A percentile compares a stretch with the other conserved stretches of the same genome.
Conservation (phyloP, 1,140 invertebrate species). For the Gryllus bimaculatus region DNA sequence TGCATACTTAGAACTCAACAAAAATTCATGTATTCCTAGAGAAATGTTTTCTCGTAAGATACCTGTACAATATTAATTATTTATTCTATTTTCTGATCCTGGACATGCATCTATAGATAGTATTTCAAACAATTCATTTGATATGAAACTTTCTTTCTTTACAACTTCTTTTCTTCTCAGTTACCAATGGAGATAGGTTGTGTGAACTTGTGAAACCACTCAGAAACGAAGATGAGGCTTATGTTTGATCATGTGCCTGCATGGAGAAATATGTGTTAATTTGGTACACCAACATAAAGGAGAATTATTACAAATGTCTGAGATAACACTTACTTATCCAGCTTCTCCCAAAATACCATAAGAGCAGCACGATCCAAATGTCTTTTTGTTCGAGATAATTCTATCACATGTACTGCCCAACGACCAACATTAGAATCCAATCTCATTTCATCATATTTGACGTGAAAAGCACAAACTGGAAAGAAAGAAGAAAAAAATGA, state of each 20-base stretch:
- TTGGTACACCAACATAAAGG: conserved; percentile 8
- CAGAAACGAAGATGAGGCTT: conserved; percentile 84
- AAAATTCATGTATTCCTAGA: not conserved
- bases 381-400: conserved; percentile 83
- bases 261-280: conserved; percentile 39
- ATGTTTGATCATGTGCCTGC: conserved; percentile 81
- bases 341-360: conserved; percentile 92
- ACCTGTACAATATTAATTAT: not conserved
- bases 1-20: not conserved
- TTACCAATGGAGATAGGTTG: not conserved
- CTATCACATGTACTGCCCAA: conserved; percentile 91
- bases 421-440: conserved; percentile 87
- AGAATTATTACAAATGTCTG: not conserved
- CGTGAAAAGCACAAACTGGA: conserved; percentile 91
- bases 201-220: conserved; percentile 15
- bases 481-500: conserved; percentile 25
- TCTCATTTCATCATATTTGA: conserved; percentile 94
- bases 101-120: not conserved
- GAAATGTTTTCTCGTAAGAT: not conserved
- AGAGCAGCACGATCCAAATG: conserved; percentile 93
- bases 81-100: not conserved
- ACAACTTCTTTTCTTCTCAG: not conserved
- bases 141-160: not conserved
- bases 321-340: conserved; percentile 70
- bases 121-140: not conserved